Evolutionary conservation across 1,140 invertebrate genomes (phyloP), one percentile per base, ranked within the genome.

Genomic region (Drosophila erecta): DNA sequence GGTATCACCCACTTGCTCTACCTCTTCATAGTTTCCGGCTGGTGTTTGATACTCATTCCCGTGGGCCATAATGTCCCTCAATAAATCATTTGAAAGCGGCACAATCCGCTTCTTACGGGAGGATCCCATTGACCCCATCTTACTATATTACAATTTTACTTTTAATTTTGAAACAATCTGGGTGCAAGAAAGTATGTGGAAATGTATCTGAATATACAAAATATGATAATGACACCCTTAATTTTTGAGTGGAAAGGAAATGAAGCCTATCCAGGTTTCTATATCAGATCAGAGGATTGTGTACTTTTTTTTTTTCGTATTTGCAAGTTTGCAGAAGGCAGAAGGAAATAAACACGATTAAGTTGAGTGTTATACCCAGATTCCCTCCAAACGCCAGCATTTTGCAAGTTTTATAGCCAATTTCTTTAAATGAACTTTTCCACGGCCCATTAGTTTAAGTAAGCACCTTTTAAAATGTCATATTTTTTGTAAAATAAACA

Each of bases 61-160:
- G 12, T 47, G 24, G 5, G 30, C 22, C 50, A 57, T 3, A 33
- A 80, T 70, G 41, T 80, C 71, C 8, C 65, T 22, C 2, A 75
- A 43, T 0, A 80, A 20, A 11, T 80, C 54, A 4, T 3, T 4
- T 0, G 77, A 40, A 8, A 75, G 46, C 2, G 62, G 58, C 33
- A 56, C 40, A 8, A 57, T 14, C 8, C 22, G 55, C 22, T 41
- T 33, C 5, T 44, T 37, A 0, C 10, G 24, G 8, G n/a, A n/a
- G 27, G 35, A 10, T 35, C 57, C 33, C 8, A 11, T 30, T 14
- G 70, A 10, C 24, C 49, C 12, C 77, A 80, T 80, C 4, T 33
- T 58, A 3, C 10, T 35, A 3, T 2, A 4, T 12, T 37, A 20
- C 1, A n/a, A n/a, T 17, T 51, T 12, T 33, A 56, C 22, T 44